These are phyloP conservation scores for Lepilemur ruficaudatus DNA, from an alignment of 2,797 vertebrate genomes.

Conservation along the genomic window DNA sequence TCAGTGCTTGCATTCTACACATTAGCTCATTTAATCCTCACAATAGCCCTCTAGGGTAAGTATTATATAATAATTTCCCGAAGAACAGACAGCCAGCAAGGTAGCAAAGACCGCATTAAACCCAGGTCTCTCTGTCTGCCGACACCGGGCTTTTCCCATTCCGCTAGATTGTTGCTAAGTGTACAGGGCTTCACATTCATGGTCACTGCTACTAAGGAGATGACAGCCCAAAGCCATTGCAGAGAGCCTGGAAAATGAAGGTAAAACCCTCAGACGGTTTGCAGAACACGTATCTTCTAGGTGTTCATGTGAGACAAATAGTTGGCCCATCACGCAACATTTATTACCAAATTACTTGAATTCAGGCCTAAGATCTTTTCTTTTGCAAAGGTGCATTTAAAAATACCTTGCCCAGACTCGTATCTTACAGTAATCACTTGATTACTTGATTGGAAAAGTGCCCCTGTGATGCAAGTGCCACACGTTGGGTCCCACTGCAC, in stretches of 20 bases:
- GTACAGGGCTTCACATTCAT: rapidly evolving
- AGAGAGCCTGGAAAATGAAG: neutral
- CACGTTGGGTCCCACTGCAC: neutral
- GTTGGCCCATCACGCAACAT: no score
- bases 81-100: neutral
- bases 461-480: rapidly evolving
- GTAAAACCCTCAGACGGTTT: neutral
- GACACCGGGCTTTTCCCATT: no score
- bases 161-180: no score
- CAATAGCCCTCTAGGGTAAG: neutral
- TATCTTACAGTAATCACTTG: neutral
- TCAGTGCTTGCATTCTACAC: neutral
- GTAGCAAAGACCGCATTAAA: neutral
- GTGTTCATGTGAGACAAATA: neutral
- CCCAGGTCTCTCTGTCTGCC: neutral
- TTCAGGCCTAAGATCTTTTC: neutral
- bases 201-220: neutral
- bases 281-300: neutral
- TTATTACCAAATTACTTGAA: neutral
- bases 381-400: neutral
- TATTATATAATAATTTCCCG: neutral
- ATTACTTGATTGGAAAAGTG: neutral
- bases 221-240: neutral
- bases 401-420: neutral
- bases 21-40: neutral